Base-by-base conservation (phyloP, 2,888 invertebrate genomes). In the Hydropsyche betteni region DNA sequence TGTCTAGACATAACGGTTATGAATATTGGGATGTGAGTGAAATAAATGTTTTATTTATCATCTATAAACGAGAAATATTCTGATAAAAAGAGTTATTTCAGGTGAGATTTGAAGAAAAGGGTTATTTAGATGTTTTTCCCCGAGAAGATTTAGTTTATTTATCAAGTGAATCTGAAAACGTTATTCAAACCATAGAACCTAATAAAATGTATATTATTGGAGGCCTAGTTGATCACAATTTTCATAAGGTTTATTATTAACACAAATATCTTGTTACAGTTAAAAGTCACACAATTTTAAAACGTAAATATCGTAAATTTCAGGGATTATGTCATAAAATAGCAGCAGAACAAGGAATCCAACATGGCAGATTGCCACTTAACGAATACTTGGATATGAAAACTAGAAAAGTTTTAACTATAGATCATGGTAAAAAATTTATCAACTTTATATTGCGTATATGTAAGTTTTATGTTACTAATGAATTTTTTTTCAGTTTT, bases 141-240 rank as follows among this genome's bases (percentile, higher is more conserved):
- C 93, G 92, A 82, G 90, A 93, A 2, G 91, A 93, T 80, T 85
- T 99, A 74, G 90, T 98, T 0, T 99, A 99, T 85, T 88, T 99
- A 80, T 94, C 94, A 4, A 96, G 97, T 84, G 99, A 99, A 84
- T 98, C 98, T 12, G 93, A 95, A 68, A 96, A 95, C 86, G 85
- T 96, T 5, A 89, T 99, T 79, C 89, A 90, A 75, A 84, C 85
- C 73, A 87, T 97, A 81, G 92, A 94, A 80, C 90, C 93, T 33
- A 89, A 92, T 78, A 93, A 93, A 82, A 90, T 92, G 68, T 99
- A 99, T 82, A 91, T 99, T 70, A 98, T 99, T 83, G 99, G 99
- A 55, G 99, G 98, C 36, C 86, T 99, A 64, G 97, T 99, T 0
- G 99, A 99, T 86, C 99, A 99, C 83, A 99, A 99, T 86, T 90